Evolutionary conservation across 37 sponge, comb jelly and placozoan genomes (phyloP).

Genomic region (Crambe crambe): DNA sequence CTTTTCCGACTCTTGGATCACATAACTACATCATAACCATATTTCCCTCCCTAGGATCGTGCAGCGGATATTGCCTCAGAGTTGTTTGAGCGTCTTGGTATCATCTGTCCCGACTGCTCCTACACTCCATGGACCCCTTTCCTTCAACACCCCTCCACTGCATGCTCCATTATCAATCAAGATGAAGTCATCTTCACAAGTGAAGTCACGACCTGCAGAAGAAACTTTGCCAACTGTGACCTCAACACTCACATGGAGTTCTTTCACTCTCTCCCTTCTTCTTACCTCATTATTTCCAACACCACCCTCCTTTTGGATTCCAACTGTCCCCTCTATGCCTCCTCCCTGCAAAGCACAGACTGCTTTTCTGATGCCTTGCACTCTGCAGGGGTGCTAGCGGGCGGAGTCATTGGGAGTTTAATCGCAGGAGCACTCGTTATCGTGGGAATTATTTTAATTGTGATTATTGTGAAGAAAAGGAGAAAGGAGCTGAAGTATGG

Average conservation of each 20-base stretch:
- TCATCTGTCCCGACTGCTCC: neutral
- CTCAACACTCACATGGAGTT: neutral
- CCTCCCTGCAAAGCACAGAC: neutral
- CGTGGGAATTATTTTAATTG: neutral
- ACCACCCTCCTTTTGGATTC: neutral
- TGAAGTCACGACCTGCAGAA: neutral
- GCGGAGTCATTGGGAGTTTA: neutral
- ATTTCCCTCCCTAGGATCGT: no score
- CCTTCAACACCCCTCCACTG: neutral
- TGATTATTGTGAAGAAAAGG: neutral
- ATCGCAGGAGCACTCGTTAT: neutral
- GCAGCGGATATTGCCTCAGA: neutral
- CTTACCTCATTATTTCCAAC: neutral
- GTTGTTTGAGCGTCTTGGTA: neutral
- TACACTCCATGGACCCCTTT: neutral
- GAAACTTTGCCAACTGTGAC: neutral
- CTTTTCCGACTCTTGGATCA: no score
- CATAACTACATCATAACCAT: no score
- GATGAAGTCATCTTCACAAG: neutral
- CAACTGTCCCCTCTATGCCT: neutral
- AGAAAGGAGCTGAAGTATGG: neutral
- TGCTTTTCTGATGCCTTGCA: neutral
- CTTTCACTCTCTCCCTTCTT: neutral
- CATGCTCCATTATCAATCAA: neutral
- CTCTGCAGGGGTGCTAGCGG: neutral